These are phyloP conservation scores for Hemibagrus guttatus DNA, from an alignment of 2,797 vertebrate genomes.

Conservation along the genomic window DNA sequence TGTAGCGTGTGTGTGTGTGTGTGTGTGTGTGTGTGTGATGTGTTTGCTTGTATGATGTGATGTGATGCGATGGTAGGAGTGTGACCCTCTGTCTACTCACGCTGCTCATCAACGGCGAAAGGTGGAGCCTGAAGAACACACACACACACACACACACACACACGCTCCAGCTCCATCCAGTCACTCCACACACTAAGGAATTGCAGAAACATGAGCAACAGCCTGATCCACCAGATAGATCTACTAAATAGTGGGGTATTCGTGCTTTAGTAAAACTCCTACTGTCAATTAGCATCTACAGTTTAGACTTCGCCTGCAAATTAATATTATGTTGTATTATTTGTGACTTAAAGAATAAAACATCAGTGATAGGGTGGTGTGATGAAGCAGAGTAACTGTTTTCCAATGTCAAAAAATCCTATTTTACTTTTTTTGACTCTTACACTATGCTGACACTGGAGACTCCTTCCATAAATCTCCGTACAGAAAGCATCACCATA, in stretches of 20 bases:
- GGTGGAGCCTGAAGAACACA: slow-evolving; percentile 29
- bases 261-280: too few species aligned
- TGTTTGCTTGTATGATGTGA: slow-evolving; percentile 3
- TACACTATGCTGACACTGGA: background rate
- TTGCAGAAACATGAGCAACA: background rate
- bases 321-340: background rate
- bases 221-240: background rate
- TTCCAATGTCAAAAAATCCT: background rate
- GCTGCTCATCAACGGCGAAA: slow-evolving; percentile 15
- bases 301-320: background rate
- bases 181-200: background rate
- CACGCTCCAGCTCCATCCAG: background rate
- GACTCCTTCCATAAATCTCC: slow-evolving; percentile 4
- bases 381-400: background rate
- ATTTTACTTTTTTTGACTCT: too few species aligned
- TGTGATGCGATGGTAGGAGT: slow-evolving; percentile 8
- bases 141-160: background rate
- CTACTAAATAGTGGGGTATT: background rate
- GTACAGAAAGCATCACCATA: background rate
- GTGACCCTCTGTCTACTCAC: slow-evolving; percentile 18
- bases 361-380: background rate
- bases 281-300: background rate
- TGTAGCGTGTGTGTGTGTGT: background rate
- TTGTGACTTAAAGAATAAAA: background rate
- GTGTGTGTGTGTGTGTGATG: background rate